Evolutionary conservation across 2,797 vertebrate genomes (phyloP).

Genomic region (Podarcis siculus): DNA sequence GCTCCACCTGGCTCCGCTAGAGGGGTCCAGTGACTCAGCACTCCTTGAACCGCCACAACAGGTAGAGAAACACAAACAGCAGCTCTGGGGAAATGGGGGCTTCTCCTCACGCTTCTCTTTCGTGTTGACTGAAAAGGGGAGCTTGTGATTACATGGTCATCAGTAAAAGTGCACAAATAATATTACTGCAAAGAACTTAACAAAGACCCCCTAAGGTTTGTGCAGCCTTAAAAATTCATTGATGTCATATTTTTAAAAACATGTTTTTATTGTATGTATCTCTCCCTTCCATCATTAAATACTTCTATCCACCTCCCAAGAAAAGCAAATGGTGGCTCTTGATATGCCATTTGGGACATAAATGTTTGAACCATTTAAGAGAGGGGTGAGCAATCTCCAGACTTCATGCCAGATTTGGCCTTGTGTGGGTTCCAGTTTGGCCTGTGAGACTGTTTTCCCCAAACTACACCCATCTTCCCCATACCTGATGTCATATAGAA

Average conservation of each 20-base stretch:
- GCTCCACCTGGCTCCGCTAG: conserved; percentile 73
- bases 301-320: background rate
- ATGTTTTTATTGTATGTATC: background rate
- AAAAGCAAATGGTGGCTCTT: background rate
- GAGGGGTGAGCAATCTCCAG: too few species aligned
- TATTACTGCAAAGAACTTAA: background rate
- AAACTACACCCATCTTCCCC: too few species aligned
- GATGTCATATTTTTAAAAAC: background rate
- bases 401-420: too few species aligned
- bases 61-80: conserved; percentile 59
- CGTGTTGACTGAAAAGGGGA: background rate
- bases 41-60: conserved; percentile 77
- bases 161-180: background rate
- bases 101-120: background rate
- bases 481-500: too few species aligned
- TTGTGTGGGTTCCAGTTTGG: too few species aligned
- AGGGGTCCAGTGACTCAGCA: conserved; percentile 82
- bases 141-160: background rate
- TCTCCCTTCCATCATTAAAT: background rate
- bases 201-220: background rate
- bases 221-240: background rate
- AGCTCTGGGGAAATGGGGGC: background rate
- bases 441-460: too few species aligned
- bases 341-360: background rate
- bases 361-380: background rate